Evolutionary conservation across 2,888 invertebrate genomes (phyloP).

Genomic region (Smittia sp.): DNA sequence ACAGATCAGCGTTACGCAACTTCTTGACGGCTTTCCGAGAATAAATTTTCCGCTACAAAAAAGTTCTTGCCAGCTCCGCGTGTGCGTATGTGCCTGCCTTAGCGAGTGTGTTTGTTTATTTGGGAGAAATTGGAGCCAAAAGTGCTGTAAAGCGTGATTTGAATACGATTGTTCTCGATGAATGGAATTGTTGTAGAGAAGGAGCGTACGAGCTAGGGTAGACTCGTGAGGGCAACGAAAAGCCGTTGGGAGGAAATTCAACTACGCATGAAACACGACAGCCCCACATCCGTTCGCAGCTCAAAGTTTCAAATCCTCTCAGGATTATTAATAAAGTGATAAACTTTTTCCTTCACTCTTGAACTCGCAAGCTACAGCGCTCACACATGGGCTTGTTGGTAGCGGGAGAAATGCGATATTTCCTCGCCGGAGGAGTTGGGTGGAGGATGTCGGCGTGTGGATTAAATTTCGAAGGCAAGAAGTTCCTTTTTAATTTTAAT

Average conservation of each 20-base stretch:
- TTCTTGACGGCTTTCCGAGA: background rate
- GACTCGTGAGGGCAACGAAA: background rate
- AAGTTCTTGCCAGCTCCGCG: background rate
- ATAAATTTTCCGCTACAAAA: constrained; percentile 3
- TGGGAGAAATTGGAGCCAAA: constrained; percentile 2
- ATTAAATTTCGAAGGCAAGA: constrained; percentile 29
- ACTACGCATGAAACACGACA: too few relatives aligned
- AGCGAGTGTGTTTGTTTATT: background rate
- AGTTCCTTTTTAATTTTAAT: constrained; percentile 36
- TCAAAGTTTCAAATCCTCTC: constrained; percentile 26
- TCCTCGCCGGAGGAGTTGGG: background rate
- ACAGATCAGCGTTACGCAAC: background rate
- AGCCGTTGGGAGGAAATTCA: too few relatives aligned
- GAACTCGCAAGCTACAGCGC: background rate
- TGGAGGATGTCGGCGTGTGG: background rate
- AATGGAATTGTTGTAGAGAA: background rate
- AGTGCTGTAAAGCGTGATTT: constrained; percentile 36
- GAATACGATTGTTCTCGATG: constrained; percentile 30
- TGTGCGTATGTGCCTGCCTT: background rate
- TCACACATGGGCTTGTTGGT: background rate
- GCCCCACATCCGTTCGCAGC: too few relatives aligned
- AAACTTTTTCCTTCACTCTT: constrained; percentile 26
- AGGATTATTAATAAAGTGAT: constrained; percentile 38
- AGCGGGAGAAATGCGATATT: too few relatives aligned
- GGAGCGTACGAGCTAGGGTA: background rate